Conservation (phyloP, 2,113 vertebrate genomes). For the Onychorhynchus coronatus region DNA sequence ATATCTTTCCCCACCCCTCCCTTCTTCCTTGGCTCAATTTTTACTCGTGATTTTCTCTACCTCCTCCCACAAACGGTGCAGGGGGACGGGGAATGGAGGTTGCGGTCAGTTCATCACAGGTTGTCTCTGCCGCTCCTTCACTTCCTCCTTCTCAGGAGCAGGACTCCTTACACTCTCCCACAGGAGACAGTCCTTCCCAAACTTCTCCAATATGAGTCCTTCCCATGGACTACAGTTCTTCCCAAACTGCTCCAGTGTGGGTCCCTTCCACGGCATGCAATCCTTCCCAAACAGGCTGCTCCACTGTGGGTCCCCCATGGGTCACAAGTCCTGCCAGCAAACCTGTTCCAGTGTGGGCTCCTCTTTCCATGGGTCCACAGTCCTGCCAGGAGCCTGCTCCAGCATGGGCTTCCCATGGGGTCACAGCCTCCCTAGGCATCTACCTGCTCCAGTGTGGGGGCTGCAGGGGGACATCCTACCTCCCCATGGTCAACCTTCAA, state of each 20-base stretch:
- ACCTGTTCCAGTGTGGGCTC: neutral
- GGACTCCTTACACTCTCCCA: neutral
- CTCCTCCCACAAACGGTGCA: neutral
- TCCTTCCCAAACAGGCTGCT: neutral
- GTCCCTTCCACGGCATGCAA: rapidly evolving
- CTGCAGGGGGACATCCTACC: neutral
- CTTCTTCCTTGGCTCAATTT: neutral
- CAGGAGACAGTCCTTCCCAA: neutral
- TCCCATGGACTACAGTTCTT: neutral
- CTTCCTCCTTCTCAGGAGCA: neutral
- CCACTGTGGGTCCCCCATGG: neutral
- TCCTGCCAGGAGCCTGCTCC: neutral
- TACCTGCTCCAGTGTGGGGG: neutral
- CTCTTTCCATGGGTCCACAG: neutral
- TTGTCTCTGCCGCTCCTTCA: neutral
- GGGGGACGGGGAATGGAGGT: neutral
- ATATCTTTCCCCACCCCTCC: neutral
- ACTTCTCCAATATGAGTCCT: neutral
- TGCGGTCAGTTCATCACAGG: neutral
- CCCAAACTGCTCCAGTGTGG: neutral
- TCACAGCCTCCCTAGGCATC: neutral
- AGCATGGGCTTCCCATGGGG: neutral
- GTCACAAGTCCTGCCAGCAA: neutral
- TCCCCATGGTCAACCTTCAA: neutral
- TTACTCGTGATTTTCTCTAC: neutral